Evolutionary conservation across 2,888 invertebrate genomes (phyloP), one percentile per base, ranked within the genome.

Genomic region (Phaedon cochleariae): DNA sequence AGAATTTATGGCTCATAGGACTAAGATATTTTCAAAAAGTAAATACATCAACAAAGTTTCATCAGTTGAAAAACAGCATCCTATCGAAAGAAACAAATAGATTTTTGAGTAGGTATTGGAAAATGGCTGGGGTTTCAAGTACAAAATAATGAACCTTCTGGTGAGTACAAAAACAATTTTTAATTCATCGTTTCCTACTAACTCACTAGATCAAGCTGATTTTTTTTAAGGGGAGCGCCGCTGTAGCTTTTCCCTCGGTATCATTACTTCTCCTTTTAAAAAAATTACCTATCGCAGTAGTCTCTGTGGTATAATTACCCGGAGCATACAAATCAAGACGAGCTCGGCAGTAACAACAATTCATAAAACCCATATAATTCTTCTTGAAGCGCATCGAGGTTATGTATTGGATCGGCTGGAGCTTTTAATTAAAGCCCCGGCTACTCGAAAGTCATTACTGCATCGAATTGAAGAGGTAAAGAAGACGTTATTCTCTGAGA

Each of bases 321-420:
- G 22, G 51, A 49, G 62, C 55, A 57, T 63, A 63, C 62, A 59
- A 66, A 66, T 63, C 66, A 63, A 59, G 41, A 51, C 49, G 51
- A 26, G 41, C 48, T 18, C 55, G 20, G 54, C 55, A 41, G 17
- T 51, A 45, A 49, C 57, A 45, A 57, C 46, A 61, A 62, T 65
- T 59, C 59, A 59, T 62, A 62, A 59, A 59, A 59, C 58, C 59
- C 45, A 63, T 59, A 62, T 65, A 55, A 37, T 22, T 62, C 62
- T 48, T 10, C 29, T 48, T 29, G 54, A 54, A 52, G n/a, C 41
- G 62, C 51, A 22, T 37, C 49, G 41, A 55, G 48, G 48, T 65
- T 41, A 65, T 53, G 49, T 53, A 61, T 62, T 46, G 62, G 37
- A 49, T 49, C 59, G 58, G 46, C 31, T 46, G 51, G 53, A 48